phyloP scores from a whole-genome alignment of 2,113 vertebrate genomes.

The Carassius gibelio region DNA sequence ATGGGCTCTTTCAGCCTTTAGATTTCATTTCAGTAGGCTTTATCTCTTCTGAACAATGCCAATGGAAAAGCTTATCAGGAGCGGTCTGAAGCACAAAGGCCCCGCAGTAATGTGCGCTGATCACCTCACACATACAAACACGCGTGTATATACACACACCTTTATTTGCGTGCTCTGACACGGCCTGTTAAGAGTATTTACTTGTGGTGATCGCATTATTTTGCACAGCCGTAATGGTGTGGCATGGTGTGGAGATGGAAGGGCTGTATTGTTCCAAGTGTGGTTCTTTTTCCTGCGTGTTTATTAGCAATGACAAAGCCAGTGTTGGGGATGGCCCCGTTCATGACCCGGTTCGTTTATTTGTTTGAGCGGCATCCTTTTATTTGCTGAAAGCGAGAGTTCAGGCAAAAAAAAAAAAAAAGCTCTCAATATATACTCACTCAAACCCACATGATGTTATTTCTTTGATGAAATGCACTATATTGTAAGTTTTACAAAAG shows the following conservation, averaged over 20 bases:
- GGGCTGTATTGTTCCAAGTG: not conserved
- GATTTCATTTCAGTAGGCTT: constrained; percentile 67
- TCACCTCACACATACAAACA: constrained; percentile 37
- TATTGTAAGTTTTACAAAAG: not conserved
- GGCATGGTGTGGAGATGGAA: not conserved
- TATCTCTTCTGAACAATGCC: constrained; percentile 68
- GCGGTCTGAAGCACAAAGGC: constrained; percentile 53
- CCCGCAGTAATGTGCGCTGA: constrained; percentile 45
- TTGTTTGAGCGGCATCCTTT: not conserved
- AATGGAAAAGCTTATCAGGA: constrained; percentile 63
- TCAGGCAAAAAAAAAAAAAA: not conserved
- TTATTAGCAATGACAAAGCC: not conserved
- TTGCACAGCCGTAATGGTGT: constrained; percentile 20
- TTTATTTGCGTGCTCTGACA: constrained; percentile 54
- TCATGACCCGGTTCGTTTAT: not conserved
- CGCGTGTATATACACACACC: constrained; percentile 25
- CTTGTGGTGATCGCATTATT: constrained; percentile 46
- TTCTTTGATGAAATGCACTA: not conserved
- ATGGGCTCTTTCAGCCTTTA: constrained; percentile 67
- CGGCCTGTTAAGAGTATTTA: constrained; percentile 53
- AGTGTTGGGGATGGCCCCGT: not conserved
- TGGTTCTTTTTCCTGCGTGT: not conserved
- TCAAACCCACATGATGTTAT: not conserved
- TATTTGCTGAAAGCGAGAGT: not conserved
- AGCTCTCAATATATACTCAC: constrained; percentile 18